Percentiles rank a stretch among this genome's conserved stretches.
phyloP scores from a whole-genome alignment of 2,797 vertebrate species.

The Takifugu ocellatus region DNA sequence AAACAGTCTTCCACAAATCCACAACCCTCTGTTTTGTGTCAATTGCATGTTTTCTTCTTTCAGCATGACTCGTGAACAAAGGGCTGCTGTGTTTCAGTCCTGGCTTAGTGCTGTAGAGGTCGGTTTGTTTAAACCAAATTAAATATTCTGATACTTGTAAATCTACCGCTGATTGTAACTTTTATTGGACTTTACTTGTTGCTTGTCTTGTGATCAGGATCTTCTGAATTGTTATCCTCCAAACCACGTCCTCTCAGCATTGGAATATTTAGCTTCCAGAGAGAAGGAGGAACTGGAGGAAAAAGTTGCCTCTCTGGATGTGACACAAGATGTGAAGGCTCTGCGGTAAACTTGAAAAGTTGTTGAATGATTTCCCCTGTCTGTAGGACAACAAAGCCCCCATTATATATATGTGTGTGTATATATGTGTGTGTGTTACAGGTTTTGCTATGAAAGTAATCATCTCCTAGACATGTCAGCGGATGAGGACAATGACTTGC shows the following conservation, averaged over 20 bases:
- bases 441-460: constrained; percentile 70
- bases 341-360: constrained; percentile 56
- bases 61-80: constrained; percentile 69
- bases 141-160: constrained; percentile 1
- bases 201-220: constrained; percentile 59
- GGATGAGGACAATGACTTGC: constrained; percentile 63
- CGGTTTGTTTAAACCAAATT: constrained; percentile 3
- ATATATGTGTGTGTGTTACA: constrained; percentile 29
- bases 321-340: constrained; percentile 64
- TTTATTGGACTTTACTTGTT: constrained; percentile 1
- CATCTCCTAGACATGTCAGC: constrained; percentile 68
- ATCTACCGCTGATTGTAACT: neutral
- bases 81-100: constrained; percentile 63
- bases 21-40: neutral
- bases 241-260: constrained; percentile 72
- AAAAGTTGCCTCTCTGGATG: constrained; percentile 65
- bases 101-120: constrained; percentile 76
- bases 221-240: constrained; percentile 69
- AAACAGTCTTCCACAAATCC: neutral
- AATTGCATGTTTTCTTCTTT: neutral
- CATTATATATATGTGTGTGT: neutral
- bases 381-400: neutral
- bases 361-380: neutral
- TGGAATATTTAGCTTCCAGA: constrained; percentile 71
- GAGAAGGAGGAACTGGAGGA: constrained; percentile 71